phyloP scores from a whole-genome alignment of 2,797 vertebrate species.

The Amphiprion clarkii region DNA sequence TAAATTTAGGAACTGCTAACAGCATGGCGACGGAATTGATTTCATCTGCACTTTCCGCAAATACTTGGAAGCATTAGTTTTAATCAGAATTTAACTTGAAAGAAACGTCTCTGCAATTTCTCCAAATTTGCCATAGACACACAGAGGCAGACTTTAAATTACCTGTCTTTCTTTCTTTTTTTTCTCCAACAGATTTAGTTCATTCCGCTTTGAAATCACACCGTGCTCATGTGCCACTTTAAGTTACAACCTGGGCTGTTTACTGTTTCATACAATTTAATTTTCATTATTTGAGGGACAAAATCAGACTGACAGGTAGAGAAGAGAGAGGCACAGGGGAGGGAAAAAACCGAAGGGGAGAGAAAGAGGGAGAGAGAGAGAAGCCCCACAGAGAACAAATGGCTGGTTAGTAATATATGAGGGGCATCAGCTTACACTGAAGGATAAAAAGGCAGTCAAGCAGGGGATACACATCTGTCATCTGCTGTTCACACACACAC shows the following conservation, averaged over 20 bases:
- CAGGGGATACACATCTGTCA: constrained; percentile 78
- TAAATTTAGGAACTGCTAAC: constrained; percentile 23
- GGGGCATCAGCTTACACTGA: constrained; percentile 79
- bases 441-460: constrained; percentile 77
- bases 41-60: constrained; percentile 3
- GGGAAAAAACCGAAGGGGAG: constrained; percentile 23
- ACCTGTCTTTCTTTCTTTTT: neutral
- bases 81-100: constrained; percentile 6
- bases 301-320: constrained; percentile 41
- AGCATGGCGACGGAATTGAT: constrained; percentile 7
- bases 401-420: constrained; percentile 80
- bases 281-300: constrained; percentile 40
- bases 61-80: constrained; percentile 8
- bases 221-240: constrained; percentile 45
- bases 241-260: constrained; percentile 40
- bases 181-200: constrained; percentile 4
- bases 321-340: constrained; percentile 35
- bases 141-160: constrained; percentile 13
- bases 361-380: constrained; percentile 26
- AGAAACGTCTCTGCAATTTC: neutral
- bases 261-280: constrained; percentile 53
- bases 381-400: constrained; percentile 73
- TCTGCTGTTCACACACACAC: constrained; percentile 49
- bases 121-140: neutral
- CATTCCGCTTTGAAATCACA: constrained; percentile 30